phyloP scores from a whole-genome alignment of 2,888 invertebrate genomes.

The Brachypalpus laphriformis region DNA sequence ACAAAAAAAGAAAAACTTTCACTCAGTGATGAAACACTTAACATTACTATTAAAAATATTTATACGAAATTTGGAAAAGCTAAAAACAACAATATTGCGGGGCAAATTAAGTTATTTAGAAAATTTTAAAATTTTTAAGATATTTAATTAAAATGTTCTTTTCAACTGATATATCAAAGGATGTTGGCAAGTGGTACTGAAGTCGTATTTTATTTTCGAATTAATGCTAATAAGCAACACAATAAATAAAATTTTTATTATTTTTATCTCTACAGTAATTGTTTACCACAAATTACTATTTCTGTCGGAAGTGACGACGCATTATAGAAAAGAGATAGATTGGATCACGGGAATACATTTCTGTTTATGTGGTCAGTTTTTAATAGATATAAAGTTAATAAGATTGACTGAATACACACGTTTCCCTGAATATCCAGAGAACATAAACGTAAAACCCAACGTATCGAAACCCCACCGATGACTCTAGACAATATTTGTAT shows the following conservation, averaged over 20 bases:
- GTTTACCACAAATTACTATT: not conserved
- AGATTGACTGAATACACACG: no score
- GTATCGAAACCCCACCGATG: no score
- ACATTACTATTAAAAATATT: not conserved
- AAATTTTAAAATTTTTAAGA: not conserved
- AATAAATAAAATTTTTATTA: not conserved
- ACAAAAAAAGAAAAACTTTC: constrained; percentile 44
- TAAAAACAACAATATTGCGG: not conserved
- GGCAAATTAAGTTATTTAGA: not conserved
- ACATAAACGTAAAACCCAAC: no score
- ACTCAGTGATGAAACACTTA: constrained; percentile 24
- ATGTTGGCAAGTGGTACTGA: not conserved
- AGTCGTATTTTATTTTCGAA: not conserved
- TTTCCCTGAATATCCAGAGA: no score
- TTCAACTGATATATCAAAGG: not conserved
- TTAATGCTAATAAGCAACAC: not conserved
- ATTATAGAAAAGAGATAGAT: no score
- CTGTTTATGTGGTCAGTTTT: no score
- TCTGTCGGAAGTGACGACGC: not conserved
- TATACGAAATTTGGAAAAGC: not conserved
- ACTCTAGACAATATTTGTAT: no score
- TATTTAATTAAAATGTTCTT: not conserved
- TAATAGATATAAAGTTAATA: no score
- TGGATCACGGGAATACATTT: no score
- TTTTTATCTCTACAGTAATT: not conserved